Percentiles rank a stretch among this genome's conserved stretches.
Evolutionary conservation across 2,888 invertebrate species (phyloP).

Genomic region (Trichogramma evanescens): DNA sequence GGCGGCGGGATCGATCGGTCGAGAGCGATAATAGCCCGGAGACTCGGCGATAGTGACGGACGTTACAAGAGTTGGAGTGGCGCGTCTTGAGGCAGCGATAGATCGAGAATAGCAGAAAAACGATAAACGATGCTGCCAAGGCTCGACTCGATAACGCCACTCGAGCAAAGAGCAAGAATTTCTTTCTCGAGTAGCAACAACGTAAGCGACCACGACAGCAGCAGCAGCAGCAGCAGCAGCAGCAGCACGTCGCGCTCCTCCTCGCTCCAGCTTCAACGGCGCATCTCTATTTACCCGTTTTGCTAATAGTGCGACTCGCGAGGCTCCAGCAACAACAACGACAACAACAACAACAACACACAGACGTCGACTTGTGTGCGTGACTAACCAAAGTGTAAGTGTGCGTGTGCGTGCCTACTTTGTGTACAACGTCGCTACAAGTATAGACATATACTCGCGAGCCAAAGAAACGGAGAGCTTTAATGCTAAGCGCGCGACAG

Average conservation of each 20-base stretch:
- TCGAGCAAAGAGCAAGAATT: too few species aligned
- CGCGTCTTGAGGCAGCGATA: too few species aligned
- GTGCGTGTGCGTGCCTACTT: constrained; percentile 18
- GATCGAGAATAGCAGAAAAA: too few species aligned
- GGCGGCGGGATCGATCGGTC: too few species aligned
- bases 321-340: constrained; percentile 9
- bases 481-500: neutral
- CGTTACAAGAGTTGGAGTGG: too few species aligned
- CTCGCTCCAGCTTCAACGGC: neutral
- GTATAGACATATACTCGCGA: constrained; percentile 13
- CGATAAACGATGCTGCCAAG: too few species aligned
- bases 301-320: neutral
- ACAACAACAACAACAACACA: constrained; percentile 13
- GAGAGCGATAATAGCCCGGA: too few species aligned
- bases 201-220: too few species aligned
- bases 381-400: constrained; percentile 19
- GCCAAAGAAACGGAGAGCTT: constrained; percentile 7
- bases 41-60: too few species aligned
- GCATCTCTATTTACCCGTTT: too few species aligned
- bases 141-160: too few species aligned
- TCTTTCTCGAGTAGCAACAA: too few species aligned
- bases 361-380: constrained; percentile 21
- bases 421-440: neutral
- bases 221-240: neutral
- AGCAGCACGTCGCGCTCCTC: neutral